Percentiles rank a stretch among this genome's conserved stretches.
Conservation (phyloP, 2,888 invertebrate genomes). For the Harpagoxenus sublaevis region DNA sequence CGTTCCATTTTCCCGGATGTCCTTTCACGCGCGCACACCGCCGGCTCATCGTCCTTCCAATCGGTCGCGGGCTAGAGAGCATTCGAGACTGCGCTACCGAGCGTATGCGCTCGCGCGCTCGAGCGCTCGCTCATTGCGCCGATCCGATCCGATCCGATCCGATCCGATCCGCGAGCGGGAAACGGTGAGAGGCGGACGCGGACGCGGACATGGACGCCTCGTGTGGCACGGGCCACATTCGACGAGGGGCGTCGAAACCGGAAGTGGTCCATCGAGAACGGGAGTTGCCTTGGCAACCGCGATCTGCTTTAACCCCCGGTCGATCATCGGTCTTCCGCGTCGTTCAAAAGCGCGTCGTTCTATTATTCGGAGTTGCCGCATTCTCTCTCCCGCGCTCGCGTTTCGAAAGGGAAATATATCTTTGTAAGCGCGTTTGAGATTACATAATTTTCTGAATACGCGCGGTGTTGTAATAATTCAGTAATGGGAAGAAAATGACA, state of each 20-base stretch:
- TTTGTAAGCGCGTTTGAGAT: background rate
- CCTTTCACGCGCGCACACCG: slow-evolving; percentile 69
- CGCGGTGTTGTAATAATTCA: background rate
- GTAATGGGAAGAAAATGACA: background rate
- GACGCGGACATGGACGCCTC: slow-evolving; percentile 58
- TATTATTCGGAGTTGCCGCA: slow-evolving; percentile 79
- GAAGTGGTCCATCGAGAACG: slow-evolving; percentile 79
- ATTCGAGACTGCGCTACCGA: slow-evolving; percentile 64
- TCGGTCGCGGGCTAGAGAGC: slow-evolving; percentile 61
- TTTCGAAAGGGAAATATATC: background rate
- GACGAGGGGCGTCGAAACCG: slow-evolving; percentile 74
- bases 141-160: slow-evolving; percentile 27
- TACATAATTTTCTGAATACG: background rate
- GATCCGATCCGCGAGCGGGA: slow-evolving; percentile 55
- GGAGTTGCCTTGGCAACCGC: slow-evolving; percentile 80
- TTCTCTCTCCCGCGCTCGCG: slow-evolving; percentile 60
- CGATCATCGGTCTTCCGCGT: slow-evolving; percentile 78
- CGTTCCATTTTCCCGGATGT: slow-evolving; percentile 72
- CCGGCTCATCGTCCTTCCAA: slow-evolving; percentile 68
- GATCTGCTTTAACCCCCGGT: slow-evolving; percentile 79
- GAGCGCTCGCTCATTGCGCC: background rate
- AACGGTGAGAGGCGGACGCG: slow-evolving; percentile 66
- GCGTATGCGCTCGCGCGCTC: background rate
- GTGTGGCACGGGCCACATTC: slow-evolving; percentile 68
- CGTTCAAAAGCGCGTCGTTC: slow-evolving; percentile 77